Evolutionary conservation across 53 echinoderm and acorn worm genomes (phyloP), one percentile per base, ranked within the genome.

Genomic region (Holothuria scabra): DNA sequence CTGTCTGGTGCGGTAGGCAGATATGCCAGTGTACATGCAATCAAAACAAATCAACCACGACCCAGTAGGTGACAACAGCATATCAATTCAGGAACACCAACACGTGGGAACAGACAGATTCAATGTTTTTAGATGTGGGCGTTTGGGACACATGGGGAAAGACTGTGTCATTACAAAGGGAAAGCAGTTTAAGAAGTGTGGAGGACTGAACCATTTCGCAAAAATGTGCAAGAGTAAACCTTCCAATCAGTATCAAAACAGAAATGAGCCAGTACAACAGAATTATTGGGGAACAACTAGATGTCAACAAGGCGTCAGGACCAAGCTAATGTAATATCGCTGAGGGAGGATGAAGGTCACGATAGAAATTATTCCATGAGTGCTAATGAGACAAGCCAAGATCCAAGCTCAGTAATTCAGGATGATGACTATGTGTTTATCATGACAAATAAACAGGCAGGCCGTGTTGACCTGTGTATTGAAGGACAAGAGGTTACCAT

Each of bases 111-210:
- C 48, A 48, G 64, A 63, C 64, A 63, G 22, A 63, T 63, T 26
- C 64, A 63, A 12, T 63, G 64, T 30, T 63, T n/a, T 1, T 14
- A 63, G 64, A 48, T 48, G 48, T 48, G 48, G 48, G 48, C 48
- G 9, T 48, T 10, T 48, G 48, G 48, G 48, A 48, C 48, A 48
- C 12, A 48, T 48, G 48, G 48, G 48, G 9, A 64, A 30, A 62
- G 63, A 64, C 13, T 64, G 22, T n/a, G 64, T 64, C 64, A 64
- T 64, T 5, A 64, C 64, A 64, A 64, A 64, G 64, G 64, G 64
- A 11, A 64, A 64, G 1, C 64, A 64, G 12, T 64, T 24, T 64
- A 64, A 64, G 13, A 22, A 64, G 23, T 22, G 64, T 30, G 22
- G 64, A 12, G 64, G 30, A 12, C 30, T 64, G 24, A 64, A 22